These are phyloP conservation scores for Anastrepha ludens DNA, from an alignment of 1,140 invertebrate species.

Conservation along the genomic window DNA sequence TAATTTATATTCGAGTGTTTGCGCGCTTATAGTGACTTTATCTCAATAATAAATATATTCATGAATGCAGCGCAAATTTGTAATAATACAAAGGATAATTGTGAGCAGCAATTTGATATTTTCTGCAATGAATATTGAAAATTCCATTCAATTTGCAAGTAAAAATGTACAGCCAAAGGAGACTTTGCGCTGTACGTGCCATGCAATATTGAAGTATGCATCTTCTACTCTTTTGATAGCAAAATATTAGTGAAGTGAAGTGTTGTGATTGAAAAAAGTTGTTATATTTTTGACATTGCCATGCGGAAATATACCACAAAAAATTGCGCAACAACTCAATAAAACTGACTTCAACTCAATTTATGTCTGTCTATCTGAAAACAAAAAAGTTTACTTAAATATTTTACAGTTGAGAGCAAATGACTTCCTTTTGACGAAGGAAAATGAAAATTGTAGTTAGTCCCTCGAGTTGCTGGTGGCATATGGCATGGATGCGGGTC, in stretches of 20 bases:
- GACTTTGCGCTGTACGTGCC: background rate
- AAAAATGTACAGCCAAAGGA: background rate
- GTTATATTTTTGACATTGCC: no score
- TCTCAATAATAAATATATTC: background rate
- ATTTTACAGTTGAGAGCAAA: background rate
- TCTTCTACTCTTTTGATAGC: no score
- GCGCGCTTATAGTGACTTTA: background rate
- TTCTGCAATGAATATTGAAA: background rate
- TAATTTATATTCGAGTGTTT: background rate
- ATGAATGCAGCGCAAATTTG: no score
- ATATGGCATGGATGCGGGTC: background rate
- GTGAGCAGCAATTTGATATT: background rate
- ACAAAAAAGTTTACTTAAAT: background rate
- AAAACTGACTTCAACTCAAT: background rate
- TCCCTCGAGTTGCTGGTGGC: background rate
- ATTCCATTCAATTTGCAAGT: background rate
- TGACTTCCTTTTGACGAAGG: conserved; percentile 5
- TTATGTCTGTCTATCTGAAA: background rate
- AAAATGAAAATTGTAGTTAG: conserved; percentile 26
- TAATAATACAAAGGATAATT: background rate
- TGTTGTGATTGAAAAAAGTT: no score
- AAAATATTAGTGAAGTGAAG: no score
- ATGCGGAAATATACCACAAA: no score
- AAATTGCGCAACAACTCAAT: background rate
- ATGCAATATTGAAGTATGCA: no score